Evolutionary conservation across 2,797 vertebrate genomes (phyloP).

Genomic region (Squalus acanthias): DNA sequence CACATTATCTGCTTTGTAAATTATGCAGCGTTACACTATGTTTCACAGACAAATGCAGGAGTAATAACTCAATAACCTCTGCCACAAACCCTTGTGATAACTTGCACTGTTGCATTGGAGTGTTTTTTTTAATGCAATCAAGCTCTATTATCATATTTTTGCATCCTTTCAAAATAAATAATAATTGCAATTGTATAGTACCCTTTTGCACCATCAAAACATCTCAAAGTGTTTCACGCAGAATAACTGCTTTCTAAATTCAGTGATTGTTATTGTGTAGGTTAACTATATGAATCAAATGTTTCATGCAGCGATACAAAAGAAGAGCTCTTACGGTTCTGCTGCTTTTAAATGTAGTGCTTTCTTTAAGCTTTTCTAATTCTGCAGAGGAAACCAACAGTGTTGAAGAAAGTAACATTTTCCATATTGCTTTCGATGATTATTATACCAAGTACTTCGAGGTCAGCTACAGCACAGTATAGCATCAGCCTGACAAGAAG

Average conservation of each 20-base stretch:
- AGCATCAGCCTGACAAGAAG: not conserved
- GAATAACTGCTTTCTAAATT: not conserved
- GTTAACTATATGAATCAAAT: not conserved
- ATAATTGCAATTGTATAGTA: not conserved
- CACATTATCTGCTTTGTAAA: not conserved
- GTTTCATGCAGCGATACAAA: not conserved
- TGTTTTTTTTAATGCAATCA: not conserved
- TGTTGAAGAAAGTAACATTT: conserved; percentile 5
- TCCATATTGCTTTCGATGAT: not conserved
- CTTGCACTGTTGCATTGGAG: not conserved
- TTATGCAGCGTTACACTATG: not conserved
- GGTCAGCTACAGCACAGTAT: not conserved
- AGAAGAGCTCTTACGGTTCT: not conserved
- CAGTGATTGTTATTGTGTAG: not conserved
- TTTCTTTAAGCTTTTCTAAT: not conserved
- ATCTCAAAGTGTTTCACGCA: not conserved
- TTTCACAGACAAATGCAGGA: not conserved
- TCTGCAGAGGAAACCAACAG: not conserved
- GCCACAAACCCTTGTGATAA: not conserved
- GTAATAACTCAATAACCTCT: conserved; percentile 15
- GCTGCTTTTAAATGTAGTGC: not conserved
- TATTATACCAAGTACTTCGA: not conserved
- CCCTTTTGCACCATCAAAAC: not conserved
- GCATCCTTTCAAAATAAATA: not conserved
- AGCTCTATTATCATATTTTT: not conserved